These are phyloP conservation scores for Oscheius sp. DNA, from an alignment of 1,140 invertebrate genomes.

Conservation along the genomic window DNA sequence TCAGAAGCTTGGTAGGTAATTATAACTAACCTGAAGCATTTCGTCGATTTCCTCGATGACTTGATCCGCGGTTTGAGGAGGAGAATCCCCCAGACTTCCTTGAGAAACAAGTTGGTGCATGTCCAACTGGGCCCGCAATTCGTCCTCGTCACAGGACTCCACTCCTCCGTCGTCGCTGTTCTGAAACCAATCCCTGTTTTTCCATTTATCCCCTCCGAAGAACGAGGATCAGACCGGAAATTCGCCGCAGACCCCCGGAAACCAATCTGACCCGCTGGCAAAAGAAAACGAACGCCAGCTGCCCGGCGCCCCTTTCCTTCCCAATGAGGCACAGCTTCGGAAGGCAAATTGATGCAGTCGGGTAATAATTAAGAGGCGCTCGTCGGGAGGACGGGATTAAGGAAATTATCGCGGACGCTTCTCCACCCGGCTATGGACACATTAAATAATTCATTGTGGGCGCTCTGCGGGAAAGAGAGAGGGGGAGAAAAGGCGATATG, in stretches of 20 bases:
- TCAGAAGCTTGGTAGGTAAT: too few relatives aligned
- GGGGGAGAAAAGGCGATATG: too few relatives aligned
- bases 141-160: constrained; percentile 48
- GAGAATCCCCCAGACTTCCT: constrained; percentile 39
- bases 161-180: constrained; percentile 27
- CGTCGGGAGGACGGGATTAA: not conserved
- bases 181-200: not conserved
- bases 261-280: not conserved
- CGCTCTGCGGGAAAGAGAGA: too few relatives aligned
- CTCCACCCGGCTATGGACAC: not conserved
- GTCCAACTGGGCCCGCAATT: constrained; percentile 50
- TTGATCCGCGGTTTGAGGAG: constrained; percentile 57
- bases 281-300: not conserved
- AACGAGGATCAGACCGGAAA: not conserved
- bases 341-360: not conserved
- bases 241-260: not conserved
- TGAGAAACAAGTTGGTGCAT: constrained; percentile 54
- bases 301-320: not conserved
- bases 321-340: not conserved
- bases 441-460: too few relatives aligned
- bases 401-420: not conserved
- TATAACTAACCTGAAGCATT: constrained; percentile 59
- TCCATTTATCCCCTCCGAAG: not conserved
- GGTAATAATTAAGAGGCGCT: not conserved
- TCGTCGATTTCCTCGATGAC: constrained; percentile 61